A percentile compares a stretch with the other conserved stretches of the same genome.
Conservation (phyloP, 2,888 invertebrate species). For the Leptinotarsa haldemani region DNA sequence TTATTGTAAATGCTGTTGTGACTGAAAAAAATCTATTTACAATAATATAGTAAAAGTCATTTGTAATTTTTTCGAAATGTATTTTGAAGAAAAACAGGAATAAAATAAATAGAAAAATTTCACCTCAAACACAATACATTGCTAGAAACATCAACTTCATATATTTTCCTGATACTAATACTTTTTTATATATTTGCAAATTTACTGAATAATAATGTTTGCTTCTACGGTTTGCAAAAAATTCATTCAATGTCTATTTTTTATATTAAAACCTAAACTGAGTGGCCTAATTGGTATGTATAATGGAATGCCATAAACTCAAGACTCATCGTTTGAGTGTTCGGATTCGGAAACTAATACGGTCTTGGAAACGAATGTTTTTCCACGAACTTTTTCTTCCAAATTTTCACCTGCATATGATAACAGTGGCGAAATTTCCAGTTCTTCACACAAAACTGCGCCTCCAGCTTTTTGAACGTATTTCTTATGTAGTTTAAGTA, state of each 20-base stretch:
- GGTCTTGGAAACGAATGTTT: constrained; percentile 48
- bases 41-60: no score
- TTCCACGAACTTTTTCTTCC: constrained; percentile 45
- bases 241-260: not conserved
- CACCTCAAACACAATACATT: no score
- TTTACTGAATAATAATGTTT: no score
- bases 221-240: no score
- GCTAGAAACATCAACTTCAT: no score
- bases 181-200: no score
- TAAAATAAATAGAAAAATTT: no score
- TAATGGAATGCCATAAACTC: not conserved
- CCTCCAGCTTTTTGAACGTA: constrained; percentile 88
- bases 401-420: constrained; percentile 93
- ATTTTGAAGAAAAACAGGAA: no score
- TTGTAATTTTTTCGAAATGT: no score
- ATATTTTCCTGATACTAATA: no score
- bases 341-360: constrained; percentile 43
- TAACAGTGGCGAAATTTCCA: constrained; percentile 91
- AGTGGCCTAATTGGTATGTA: not conserved
- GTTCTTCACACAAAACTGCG: constrained; percentile 71
- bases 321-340: not conserved
- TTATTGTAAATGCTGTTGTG: no score
- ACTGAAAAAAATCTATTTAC: no score
- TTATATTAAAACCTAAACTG: not conserved
- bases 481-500: constrained; percentile 80